phyloP scores from a whole-genome alignment of 2,113 vertebrate genomes.

The Anguilla rostrata region DNA sequence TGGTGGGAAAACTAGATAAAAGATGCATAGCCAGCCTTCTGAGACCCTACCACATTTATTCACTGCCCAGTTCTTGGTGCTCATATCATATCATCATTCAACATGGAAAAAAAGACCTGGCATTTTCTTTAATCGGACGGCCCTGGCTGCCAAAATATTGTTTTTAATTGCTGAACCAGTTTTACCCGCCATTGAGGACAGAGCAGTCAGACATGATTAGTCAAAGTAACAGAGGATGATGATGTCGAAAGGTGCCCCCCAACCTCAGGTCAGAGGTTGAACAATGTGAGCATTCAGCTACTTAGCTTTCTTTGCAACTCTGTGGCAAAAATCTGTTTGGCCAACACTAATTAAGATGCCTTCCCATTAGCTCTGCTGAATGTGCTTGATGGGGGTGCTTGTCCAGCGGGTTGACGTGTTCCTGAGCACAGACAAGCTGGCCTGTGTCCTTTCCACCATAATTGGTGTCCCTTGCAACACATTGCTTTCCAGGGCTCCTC shows the following conservation, averaged over 20 bases:
- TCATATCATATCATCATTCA: slow-evolving; percentile 69
- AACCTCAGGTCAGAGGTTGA: slow-evolving; percentile 74
- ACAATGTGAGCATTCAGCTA: slow-evolving; percentile 83
- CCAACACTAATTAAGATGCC: slow-evolving; percentile 81
- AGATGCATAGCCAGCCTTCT: slow-evolving; percentile 19
- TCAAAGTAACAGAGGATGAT: slow-evolving; percentile 76
- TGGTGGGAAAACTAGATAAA: neutral
- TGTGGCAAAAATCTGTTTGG: slow-evolving; percentile 79
- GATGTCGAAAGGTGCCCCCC: slow-evolving; percentile 65
- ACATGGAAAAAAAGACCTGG: slow-evolving; percentile 59
- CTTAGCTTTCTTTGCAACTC: slow-evolving; percentile 81
- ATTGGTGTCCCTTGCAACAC: slow-evolving; percentile 80
- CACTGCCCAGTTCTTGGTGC: slow-evolving; percentile 61
- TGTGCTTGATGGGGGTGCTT: slow-evolving; percentile 74
- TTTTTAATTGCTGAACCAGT: slow-evolving; percentile 75
- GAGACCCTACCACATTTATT: slow-evolving; percentile 38
- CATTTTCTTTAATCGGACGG: slow-evolving; percentile 63
- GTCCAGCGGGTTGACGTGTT: slow-evolving; percentile 72
- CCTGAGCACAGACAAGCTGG: slow-evolving; percentile 73
- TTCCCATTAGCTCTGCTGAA: slow-evolving; percentile 67
- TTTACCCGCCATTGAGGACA: slow-evolving; percentile 56
- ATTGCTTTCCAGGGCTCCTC: slow-evolving; percentile 75
- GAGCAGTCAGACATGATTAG: slow-evolving; percentile 71
- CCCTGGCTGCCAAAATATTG: slow-evolving; percentile 69
- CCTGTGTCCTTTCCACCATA: slow-evolving; percentile 72